Evolutionary conservation across 2,888 invertebrate genomes (phyloP), one percentile per base, ranked within the genome.

Genomic region (Orthonevra nobilis): DNA sequence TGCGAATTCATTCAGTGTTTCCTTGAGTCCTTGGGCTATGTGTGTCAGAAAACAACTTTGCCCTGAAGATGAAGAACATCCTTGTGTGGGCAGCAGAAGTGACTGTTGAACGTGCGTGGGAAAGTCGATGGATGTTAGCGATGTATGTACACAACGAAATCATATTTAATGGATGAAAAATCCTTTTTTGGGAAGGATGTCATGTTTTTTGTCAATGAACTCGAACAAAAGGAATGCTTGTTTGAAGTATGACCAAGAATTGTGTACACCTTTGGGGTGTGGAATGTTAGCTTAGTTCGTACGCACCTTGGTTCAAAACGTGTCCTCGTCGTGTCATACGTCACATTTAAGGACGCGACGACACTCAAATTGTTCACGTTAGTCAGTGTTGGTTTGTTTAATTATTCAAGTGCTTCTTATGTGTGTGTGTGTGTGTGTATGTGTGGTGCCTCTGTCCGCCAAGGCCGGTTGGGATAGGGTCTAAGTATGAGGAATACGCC

Each of bases 361-460:
- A n/a, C n/a, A n/a, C n/a, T n/a, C n/a, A n/a, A n/a, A n/a, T n/a
- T n/a, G n/a, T n/a, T n/a, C n/a, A n/a, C n/a, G n/a, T n/a, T n/a
- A n/a, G n/a, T n/a, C n/a, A n/a, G n/a, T n/a, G n/a, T n/a, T n/a
- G n/a, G 60, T 61, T 38, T 61, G 5, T 26, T 74, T 48, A 74
- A 74, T 74, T 61, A 74, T 74, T 68, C 61, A 74, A 74, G 69
- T 61, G 54, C 54, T 68, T 61, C 68, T 61, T 60, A 44, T 74
- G 34, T 36, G 32, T 19, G 10, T 30, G 12, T 15, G 10, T 48
- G n/a, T 7, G 7, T 54, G 46, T 2, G 15, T 17, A 7, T 10
- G 34, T 17, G 36, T 34, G 23, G 23, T 23, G 23, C 3, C n/a
- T n/a, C n/a, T n/a, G n/a, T n/a, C n/a, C n/a, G n/a, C n/a, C n/a